Conservation (phyloP, 2,888 invertebrate species). For the Encarsia formosa region DNA sequence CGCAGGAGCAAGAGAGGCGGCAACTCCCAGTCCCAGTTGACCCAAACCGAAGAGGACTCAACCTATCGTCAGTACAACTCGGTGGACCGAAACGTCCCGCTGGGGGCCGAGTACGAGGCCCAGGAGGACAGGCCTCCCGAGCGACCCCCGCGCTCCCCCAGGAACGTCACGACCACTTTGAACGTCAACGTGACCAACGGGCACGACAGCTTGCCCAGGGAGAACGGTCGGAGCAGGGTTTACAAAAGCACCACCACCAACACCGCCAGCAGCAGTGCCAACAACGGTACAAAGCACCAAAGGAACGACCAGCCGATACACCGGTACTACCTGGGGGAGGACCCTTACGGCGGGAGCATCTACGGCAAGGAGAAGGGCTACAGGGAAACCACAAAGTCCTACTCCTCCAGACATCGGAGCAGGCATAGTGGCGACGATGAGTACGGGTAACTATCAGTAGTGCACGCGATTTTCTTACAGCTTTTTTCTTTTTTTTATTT, state of each 20-base stretch:
- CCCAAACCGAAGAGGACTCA: slow-evolving; percentile 47
- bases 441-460: slow-evolving; percentile 34
- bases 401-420: slow-evolving; percentile 38
- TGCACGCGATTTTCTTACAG: not conserved
- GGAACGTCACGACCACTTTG: not conserved
- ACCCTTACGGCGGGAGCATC: slow-evolving; percentile 78
- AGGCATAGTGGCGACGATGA: slow-evolving; percentile 33
- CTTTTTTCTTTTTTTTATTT: not conserved
- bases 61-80: slow-evolving; percentile 58
- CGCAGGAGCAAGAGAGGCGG: slow-evolving; percentile 55
- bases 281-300: not conserved
- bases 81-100: slow-evolving; percentile 54
- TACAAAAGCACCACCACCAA: not conserved
- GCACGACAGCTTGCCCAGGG: not conserved
- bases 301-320: slow-evolving; percentile 21
- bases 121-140: slow-evolving; percentile 33
- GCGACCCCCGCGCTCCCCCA: slow-evolving; percentile 21
- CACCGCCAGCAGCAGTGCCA: not conserved
- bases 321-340: slow-evolving; percentile 80
- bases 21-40: slow-evolving; percentile 40
- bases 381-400: slow-evolving; percentile 50
- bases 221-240: no score
- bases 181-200: not conserved
- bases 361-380: slow-evolving; percentile 83
- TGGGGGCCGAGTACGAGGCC: slow-evolving; percentile 36